Evolutionary conservation across 2,888 invertebrate genomes (phyloP), one percentile per base, ranked within the genome.

Genomic region (Euplagia quadripunctaria): DNA sequence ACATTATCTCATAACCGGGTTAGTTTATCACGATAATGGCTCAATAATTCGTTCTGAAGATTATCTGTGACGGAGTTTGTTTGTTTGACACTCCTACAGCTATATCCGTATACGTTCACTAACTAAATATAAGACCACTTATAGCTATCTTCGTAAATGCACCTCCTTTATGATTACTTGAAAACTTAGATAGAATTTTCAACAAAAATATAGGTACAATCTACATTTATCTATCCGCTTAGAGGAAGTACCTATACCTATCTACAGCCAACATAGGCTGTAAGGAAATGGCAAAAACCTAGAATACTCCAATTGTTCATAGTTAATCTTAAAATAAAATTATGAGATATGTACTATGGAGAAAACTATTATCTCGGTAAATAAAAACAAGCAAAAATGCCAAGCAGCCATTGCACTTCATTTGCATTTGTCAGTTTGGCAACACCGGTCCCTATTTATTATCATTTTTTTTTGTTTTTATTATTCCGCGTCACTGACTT

Each of bases 41-140:
- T 87, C 90, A 88, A 90, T 94, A 94, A 94, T 94, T 87, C 88
- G 89, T 90, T 87, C 85, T 77, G 83, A 85, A 86, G 89, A 90
- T 91, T 88, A 90, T 89, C 87, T 84, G 81, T 82, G 77, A 78
- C 78, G 77, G 70, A 73, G 65, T 70, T 52, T 94, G 86, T 94
- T 94, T 94, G 91, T 88, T 68, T 58, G 90, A 82, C 94, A 94
- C 94, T 94, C 80, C 76, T 80, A 42, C 43, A 11, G 12, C 17
- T 55, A 64, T 63, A 70, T 58, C 63, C 63, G 58, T 64, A 64
- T 42, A 61, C 51, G 64, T 69, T 46, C 43, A n/a, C 64, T 64
- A 46, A 61, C 69, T 82, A 84, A 91, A 69, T 61, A 69, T 87
- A 85, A 86, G 80, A 75, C 70, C 74, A 70, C 70, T 75, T 68